phyloP scores from a whole-genome alignment of 2,797 vertebrate genomes.

The Allobates femoralis region DNA sequence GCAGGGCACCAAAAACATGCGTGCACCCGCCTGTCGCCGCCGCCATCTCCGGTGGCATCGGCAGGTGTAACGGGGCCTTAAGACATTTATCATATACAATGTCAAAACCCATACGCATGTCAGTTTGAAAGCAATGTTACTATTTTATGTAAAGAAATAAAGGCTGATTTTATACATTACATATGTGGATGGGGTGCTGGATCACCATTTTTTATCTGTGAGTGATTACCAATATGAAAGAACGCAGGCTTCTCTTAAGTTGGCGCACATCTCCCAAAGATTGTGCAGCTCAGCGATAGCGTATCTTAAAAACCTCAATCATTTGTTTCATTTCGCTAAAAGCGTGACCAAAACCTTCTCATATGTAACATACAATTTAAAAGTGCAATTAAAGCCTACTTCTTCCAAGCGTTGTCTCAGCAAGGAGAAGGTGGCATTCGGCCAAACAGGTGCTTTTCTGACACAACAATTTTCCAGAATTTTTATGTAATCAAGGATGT shows the following conservation, averaged over 20 bases:
- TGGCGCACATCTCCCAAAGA: not conserved
- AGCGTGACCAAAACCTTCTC: not conserved
- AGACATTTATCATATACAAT: too few relatives aligned
- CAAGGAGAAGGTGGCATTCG: not conserved
- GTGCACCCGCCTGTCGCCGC: too few relatives aligned
- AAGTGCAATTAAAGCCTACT: slow-evolving; percentile 7
- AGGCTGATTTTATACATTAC: too few relatives aligned
- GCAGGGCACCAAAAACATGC: too few relatives aligned
- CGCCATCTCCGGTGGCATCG: too few relatives aligned
- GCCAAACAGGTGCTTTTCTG: slow-evolving; percentile 52
- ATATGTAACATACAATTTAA: not conserved
- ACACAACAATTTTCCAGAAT: slow-evolving; percentile 36
- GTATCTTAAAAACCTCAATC: not conserved
- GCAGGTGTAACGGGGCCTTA: too few relatives aligned
- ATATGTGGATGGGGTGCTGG: too few relatives aligned
- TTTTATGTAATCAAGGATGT: slow-evolving; percentile 47
- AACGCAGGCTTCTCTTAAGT: not conserved
- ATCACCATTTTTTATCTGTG: too few relatives aligned
- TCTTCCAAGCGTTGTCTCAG: not conserved
- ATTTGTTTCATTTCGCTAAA: not conserved
- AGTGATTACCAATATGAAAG: not conserved
- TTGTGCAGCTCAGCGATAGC: not conserved
- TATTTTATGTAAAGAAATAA: too few relatives aligned
- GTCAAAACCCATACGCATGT: too few relatives aligned
- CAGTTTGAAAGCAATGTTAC: too few relatives aligned